Evolutionary conservation across 1,140 invertebrate species (phyloP).

Genomic region (Hypsibius dujardini): DNA sequence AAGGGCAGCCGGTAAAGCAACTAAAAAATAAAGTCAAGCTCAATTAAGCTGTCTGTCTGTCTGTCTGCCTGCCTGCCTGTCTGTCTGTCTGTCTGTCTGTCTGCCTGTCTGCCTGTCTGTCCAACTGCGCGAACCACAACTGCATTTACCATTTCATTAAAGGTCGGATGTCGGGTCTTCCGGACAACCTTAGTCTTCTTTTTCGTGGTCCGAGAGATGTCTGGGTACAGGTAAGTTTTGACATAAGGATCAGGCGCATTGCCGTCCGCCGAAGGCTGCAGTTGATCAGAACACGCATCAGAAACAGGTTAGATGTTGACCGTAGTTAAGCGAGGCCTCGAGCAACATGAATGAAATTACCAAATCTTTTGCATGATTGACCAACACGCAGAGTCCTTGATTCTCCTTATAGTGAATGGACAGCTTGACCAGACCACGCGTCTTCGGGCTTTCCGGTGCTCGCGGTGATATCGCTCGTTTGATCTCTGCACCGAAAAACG

Average conservation of each 20-base stretch:
- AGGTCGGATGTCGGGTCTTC: slow-evolving; percentile 78
- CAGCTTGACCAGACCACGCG: slow-evolving; percentile 47
- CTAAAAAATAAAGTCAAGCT: slow-evolving; percentile 38
- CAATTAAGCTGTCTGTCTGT: no score
- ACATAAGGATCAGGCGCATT: slow-evolving; percentile 64
- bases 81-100: no score
- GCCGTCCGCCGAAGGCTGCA: slow-evolving; percentile 19
- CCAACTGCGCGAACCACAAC: neutral
- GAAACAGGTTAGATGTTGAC: no score
- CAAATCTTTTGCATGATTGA: slow-evolving; percentile 68
- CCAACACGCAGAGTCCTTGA: slow-evolving; percentile 55
- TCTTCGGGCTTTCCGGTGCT: slow-evolving; percentile 14
- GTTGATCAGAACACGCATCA: no score
- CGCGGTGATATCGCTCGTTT: neutral
- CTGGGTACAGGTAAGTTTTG: slow-evolving; percentile 70
- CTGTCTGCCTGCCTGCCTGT: no score
- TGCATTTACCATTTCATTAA: slow-evolving; percentile 88
- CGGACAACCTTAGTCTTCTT: slow-evolving; percentile 82
- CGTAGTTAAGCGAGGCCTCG: no score
- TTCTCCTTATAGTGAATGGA: slow-evolving; percentile 62
- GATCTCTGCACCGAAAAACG: slow-evolving; percentile 21
- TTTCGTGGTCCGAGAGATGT: slow-evolving; percentile 66
- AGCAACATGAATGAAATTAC: slow-evolving; percentile 33
- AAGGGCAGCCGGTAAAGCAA: slow-evolving; percentile 68
- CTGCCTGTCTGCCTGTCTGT: no score